A percentile compares a stretch with the other conserved stretches of the same genome.
phyloP scores from a whole-genome alignment of 2,888 invertebrate species.

The Hedychridium roseum region DNA sequence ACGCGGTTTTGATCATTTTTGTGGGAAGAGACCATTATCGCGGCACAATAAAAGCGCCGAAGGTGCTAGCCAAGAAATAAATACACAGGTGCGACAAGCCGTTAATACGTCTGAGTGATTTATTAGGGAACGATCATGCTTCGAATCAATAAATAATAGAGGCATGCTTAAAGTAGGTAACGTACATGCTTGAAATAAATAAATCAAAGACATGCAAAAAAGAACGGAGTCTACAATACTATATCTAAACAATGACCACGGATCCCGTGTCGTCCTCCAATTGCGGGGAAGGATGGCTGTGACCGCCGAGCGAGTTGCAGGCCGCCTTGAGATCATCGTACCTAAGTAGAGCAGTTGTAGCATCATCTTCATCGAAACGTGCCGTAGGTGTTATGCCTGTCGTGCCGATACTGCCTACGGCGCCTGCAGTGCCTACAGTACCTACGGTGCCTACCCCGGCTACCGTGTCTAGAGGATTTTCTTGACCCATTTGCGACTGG shows the following conservation, averaged over 20 bases:
- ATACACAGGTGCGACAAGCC: constrained; percentile 60
- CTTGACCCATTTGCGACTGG: constrained; percentile 70
- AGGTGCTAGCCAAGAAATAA: constrained; percentile 52
- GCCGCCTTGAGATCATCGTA: constrained; percentile 64
- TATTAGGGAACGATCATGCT: constrained; percentile 58
- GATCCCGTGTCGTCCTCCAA: constrained; percentile 63
- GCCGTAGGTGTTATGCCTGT: no score
- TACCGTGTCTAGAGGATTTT: no score
- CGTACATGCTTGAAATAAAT: constrained; percentile 61
- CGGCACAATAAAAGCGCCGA: constrained; percentile 43
- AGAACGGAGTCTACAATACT: constrained; percentile 16
- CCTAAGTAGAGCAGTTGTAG: constrained; percentile 61
- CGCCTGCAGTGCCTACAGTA: no score
- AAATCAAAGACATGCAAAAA: constrained; percentile 35
- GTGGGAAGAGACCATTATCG: no score
- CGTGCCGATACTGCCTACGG: no score
- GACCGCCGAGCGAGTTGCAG: constrained; percentile 59
- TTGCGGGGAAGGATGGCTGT: constrained; percentile 56
- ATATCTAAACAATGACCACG: constrained; percentile 61
- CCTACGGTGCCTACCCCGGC: no score
- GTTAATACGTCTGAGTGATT: constrained; percentile 59
- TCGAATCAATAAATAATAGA: constrained; percentile 59
- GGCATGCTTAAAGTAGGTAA: constrained; percentile 54
- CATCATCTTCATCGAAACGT: no score
- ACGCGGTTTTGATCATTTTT: background rate